These are phyloP conservation scores for Pycnonotus jocosus DNA, from an alignment of 2,113 vertebrate genomes.

Conservation along the genomic window DNA sequence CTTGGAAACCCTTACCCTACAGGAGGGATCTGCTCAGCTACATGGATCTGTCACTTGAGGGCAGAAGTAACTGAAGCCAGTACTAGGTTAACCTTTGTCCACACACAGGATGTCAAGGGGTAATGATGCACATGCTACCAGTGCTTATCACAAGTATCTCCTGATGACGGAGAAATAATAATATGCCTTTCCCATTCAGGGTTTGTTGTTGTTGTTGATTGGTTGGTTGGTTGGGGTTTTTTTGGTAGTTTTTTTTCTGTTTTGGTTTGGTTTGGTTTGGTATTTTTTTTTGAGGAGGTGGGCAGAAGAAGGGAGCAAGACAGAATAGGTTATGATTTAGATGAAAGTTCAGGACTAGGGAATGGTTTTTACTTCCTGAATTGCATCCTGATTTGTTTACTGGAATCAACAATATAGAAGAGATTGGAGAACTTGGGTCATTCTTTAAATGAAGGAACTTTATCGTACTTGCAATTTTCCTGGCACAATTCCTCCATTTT, in stretches of 20 bases:
- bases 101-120: background rate
- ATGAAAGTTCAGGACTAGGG: background rate
- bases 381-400: background rate
- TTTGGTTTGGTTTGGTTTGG: too few relatives aligned
- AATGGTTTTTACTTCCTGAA: background rate
- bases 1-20: background rate
- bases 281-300: background rate
- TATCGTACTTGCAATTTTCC: background rate
- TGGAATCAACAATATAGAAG: background rate
- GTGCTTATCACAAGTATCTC: background rate
- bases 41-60: background rate
- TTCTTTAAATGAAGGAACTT: background rate
- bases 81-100: background rate
- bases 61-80: background rate
- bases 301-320: background rate
- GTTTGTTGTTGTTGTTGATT: too few relatives aligned
- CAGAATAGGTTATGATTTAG: background rate
- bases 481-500: background rate
- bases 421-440: background rate
- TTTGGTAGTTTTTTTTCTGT: too few relatives aligned
- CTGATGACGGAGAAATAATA: background rate
- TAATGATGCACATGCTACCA: background rate
- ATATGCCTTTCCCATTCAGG: background rate
- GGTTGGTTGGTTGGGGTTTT: too few relatives aligned
- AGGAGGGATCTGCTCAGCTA: background rate